Percentiles rank a stretch among this genome's conserved stretches.
phyloP scores from a whole-genome alignment of 1,140 invertebrate genomes.

The Pygmarrhopalites habei region DNA sequence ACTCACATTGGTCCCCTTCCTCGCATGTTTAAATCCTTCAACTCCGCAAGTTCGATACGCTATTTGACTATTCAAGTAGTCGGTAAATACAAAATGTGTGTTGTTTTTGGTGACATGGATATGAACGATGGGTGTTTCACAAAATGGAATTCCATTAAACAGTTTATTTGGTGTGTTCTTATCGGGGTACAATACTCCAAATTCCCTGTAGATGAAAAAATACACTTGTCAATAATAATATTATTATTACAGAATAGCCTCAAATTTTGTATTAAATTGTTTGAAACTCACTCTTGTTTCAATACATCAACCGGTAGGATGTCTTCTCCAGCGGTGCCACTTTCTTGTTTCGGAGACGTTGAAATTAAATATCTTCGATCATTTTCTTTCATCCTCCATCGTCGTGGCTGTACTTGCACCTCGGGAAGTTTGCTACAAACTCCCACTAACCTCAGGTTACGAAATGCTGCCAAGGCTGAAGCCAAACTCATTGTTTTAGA shows the following conservation, averaged over 20 bases:
- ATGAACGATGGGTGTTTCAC: slow-evolving; percentile 71
- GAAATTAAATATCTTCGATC: slow-evolving; percentile 9
- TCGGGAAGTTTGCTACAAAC: too few relatives aligned
- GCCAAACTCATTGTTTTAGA: neutral
- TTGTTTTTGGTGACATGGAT: slow-evolving; percentile 77
- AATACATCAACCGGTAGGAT: slow-evolving; percentile 52
- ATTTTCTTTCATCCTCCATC: slow-evolving; percentile 6
- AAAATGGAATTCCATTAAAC: slow-evolving; percentile 70
- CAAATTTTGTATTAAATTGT: neutral
- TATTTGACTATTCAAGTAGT: slow-evolving; percentile 53
- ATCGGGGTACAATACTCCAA: slow-evolving; percentile 55
- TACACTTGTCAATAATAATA: neutral
- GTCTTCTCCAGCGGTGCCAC: slow-evolving; percentile 61
- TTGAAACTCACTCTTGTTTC: slow-evolving; percentile 26
- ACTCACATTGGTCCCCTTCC: slow-evolving; percentile 92
- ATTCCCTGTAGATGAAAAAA: neutral
- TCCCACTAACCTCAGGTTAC: too few relatives aligned
- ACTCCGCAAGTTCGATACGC: slow-evolving; percentile 62
- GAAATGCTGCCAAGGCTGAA: neutral
- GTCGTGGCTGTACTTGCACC: neutral
- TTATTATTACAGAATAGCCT: neutral
- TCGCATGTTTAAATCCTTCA: slow-evolving; percentile 90
- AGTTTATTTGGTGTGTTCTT: slow-evolving; percentile 59
- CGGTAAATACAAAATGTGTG: slow-evolving; percentile 68
- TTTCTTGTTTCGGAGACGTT: slow-evolving; percentile 51